Conservation (phyloP, 1,140 invertebrate species). For the Anoplophora glabripennis region DNA sequence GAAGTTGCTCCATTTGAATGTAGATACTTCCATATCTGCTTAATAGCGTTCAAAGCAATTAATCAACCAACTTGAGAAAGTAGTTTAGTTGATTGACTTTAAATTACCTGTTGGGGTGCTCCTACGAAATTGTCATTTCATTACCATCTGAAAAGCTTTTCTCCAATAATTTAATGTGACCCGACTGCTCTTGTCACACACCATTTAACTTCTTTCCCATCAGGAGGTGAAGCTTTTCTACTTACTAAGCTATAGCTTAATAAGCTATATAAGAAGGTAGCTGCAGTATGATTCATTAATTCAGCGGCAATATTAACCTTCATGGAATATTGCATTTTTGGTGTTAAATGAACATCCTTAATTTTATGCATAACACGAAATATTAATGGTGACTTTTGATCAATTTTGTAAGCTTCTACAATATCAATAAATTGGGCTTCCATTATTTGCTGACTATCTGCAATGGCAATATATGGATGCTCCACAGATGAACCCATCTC, state of each 20-base stretch:
- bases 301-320: slow-evolving; percentile 19
- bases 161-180: slow-evolving; percentile 19
- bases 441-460: slow-evolving; percentile 6
- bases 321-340: slow-evolving; percentile 15
- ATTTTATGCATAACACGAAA: slow-evolving; percentile 23
- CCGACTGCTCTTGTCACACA: slow-evolving; percentile 7
- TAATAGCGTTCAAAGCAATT: slow-evolving; percentile 13
- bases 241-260: slow-evolving; percentile 24
- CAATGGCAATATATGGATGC: slow-evolving; percentile 15
- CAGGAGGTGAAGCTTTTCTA: slow-evolving; percentile 8
- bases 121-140: slow-evolving; percentile 16
- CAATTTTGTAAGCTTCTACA: slow-evolving; percentile 15
- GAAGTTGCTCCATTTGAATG: neutral
- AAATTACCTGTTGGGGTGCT: slow-evolving; percentile 11
- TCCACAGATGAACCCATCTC: slow-evolving; percentile 12
- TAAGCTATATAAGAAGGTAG: slow-evolving; percentile 19
- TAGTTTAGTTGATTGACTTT: slow-evolving; percentile 2
- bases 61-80: neutral
- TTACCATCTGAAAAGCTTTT: slow-evolving; percentile 20
- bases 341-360: slow-evolving; percentile 16
- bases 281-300: slow-evolving; percentile 14
- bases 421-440: slow-evolving; percentile 21
- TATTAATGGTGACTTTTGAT: slow-evolving; percentile 16
- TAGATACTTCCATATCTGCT: slow-evolving; percentile 18
- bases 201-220: slow-evolving; percentile 19